Conservation (phyloP, 2,888 invertebrate genomes). For the Adelphocoris suturalis region DNA sequence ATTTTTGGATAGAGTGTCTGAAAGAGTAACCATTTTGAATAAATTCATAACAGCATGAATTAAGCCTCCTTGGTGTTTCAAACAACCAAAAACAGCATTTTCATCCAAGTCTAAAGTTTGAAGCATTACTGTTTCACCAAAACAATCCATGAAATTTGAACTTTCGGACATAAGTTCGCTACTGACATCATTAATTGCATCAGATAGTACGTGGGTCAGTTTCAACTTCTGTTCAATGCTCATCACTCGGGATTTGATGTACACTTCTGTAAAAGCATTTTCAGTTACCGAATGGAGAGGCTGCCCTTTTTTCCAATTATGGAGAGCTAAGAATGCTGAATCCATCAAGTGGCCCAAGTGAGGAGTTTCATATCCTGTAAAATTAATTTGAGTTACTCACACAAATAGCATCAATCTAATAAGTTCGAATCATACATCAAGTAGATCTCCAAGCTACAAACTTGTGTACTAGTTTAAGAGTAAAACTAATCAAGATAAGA, state of each 20-base stretch:
- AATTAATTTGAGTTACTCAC: not conserved
- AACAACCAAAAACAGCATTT: slow-evolving; percentile 26
- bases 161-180: slow-evolving; percentile 16
- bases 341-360: slow-evolving; percentile 84
- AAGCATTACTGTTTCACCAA: slow-evolving; percentile 15
- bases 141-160: slow-evolving; percentile 60
- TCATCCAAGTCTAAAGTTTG: slow-evolving; percentile 44
- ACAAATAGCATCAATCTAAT: too few relatives aligned
- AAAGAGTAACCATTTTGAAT: slow-evolving; percentile 61
- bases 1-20: slow-evolving; percentile 26
- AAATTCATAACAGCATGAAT: slow-evolving; percentile 60
- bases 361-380: slow-evolving; percentile 82
- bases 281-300: slow-evolving; percentile 81
- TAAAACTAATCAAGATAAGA: too few relatives aligned
- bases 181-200: slow-evolving; percentile 50
- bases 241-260: slow-evolving; percentile 81
- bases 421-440: too few relatives aligned
- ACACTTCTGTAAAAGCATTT: slow-evolving; percentile 84
- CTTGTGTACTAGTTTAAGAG: too few relatives aligned
- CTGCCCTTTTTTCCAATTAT: slow-evolving; percentile 83
- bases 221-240: slow-evolving; percentile 78
- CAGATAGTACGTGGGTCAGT: slow-evolving; percentile 79
- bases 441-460: too few relatives aligned
- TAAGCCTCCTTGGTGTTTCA: slow-evolving; percentile 65
- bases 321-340: slow-evolving; percentile 83